Percentiles rank a stretch among this genome's conserved stretches.
Conservation (phyloP, 2,797 vertebrate genomes). For the Vipera latastei region DNA sequence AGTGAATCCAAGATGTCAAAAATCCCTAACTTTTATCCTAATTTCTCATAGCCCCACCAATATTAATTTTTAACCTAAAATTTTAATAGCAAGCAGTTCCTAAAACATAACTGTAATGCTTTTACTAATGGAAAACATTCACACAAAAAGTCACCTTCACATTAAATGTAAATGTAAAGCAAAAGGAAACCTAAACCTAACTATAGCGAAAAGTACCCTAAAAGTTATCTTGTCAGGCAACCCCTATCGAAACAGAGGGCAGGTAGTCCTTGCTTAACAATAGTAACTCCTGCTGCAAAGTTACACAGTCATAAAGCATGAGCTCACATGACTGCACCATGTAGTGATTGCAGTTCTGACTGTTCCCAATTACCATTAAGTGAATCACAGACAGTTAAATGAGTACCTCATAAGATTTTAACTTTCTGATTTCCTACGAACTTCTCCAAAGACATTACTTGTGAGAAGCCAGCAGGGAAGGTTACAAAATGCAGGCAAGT, state of each 20-base stretch:
- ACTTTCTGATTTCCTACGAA: background rate
- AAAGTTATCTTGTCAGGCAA: background rate
- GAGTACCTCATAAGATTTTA: background rate
- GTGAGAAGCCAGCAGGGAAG: background rate
- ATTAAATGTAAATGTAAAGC: background rate
- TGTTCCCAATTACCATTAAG: background rate
- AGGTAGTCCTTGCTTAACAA: background rate
- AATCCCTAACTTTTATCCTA: background rate
- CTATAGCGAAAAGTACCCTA: background rate
- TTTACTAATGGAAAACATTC: background rate
- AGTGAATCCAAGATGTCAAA: background rate
- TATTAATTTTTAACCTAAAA: background rate
- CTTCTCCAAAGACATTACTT: background rate
- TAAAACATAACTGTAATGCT: background rate
- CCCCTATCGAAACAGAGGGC: background rate
- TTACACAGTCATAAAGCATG: background rate
- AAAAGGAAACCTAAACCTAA: background rate
- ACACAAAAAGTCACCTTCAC: background rate
- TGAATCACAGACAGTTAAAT: background rate
- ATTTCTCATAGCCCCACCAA: background rate
- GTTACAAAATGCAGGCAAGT: background rate
- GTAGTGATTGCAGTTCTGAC: background rate
- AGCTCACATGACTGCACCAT: background rate
- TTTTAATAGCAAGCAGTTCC: background rate
- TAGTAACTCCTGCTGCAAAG: background rate